A percentile compares a stretch with the other conserved stretches of the same genome.
Evolutionary conservation across 2,113 vertebrate genomes (phyloP).

Genomic region (Microcebus griseorufus): DNA sequence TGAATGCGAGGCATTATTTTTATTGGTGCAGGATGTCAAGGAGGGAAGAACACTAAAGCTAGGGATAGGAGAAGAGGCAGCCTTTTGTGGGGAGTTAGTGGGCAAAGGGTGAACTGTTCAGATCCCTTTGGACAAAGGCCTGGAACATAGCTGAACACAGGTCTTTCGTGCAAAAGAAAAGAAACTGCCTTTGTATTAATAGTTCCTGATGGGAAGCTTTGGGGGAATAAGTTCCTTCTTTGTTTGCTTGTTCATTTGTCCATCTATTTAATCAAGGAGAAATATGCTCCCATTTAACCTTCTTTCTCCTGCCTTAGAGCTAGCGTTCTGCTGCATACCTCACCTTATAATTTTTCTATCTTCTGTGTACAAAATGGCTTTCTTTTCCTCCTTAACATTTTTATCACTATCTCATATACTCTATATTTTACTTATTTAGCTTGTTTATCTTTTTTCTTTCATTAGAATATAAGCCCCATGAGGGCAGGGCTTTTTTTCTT

Average conservation of each 20-base stretch:
- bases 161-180: not conserved
- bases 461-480: not conserved
- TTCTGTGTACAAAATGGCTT: not conserved
- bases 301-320: not conserved
- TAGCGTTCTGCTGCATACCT: not conserved
- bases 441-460: not conserved
- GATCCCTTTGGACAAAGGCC: not conserved
- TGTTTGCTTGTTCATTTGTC: not conserved
- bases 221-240: not conserved
- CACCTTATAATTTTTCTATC: not conserved
- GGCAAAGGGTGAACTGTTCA: not conserved
- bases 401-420: not conserved
- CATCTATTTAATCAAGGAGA: not conserved
- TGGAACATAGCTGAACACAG: not conserved
- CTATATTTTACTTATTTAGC: not conserved
- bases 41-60: not conserved
- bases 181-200: not conserved
- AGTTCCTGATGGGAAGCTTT: not conserved
- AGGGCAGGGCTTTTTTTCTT: not conserved
- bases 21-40: not conserved
- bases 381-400: not conserved
- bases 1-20: not conserved
- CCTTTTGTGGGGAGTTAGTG: not conserved
- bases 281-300: not conserved
- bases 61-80: not conserved